Evolutionary conservation across 2,888 invertebrate genomes (phyloP).

Genomic region (Drosophila atripex): DNA sequence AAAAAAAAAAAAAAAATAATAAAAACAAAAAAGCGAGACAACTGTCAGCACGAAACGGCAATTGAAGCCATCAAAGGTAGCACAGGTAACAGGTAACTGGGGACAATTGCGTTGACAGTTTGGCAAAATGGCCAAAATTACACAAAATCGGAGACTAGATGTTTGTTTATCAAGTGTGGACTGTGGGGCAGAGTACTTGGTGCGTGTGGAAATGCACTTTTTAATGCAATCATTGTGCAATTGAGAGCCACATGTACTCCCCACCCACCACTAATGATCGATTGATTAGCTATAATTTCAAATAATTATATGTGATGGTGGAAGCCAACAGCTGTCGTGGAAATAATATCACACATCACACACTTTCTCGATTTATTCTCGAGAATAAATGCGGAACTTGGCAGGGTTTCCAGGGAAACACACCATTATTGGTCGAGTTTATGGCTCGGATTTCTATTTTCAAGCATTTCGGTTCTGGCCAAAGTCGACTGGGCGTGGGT

Average conservation of each 20-base stretch:
- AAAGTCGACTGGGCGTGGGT: constrained; percentile 5
- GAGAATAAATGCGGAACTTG: constrained; percentile 9
- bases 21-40: constrained; percentile 17
- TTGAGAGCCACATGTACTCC: constrained; percentile 7
- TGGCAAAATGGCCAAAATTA: constrained; percentile 39
- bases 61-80: constrained; percentile 41
- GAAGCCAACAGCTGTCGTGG: constrained; percentile 35
- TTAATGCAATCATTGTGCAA: constrained; percentile 5
- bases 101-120: constrained; percentile 21
- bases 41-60: constrained; percentile 45
- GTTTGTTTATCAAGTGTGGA: not conserved
- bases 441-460: not conserved
- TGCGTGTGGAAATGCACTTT: not conserved
- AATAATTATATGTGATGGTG: constrained; percentile 26
- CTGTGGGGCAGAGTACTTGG: too few relatives aligned
- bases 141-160: constrained; percentile 35
- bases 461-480: constrained; percentile 7
- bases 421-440: too few relatives aligned
- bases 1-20: constrained; percentile 9
- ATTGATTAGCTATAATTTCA: constrained; percentile 40
- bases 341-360: constrained; percentile 13
- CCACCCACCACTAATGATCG: not conserved
- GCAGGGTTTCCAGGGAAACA: constrained; percentile 15
- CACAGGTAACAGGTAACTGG: constrained; percentile 12
- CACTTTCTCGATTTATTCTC: constrained; percentile 11